Percentiles rank a stretch among this genome's conserved stretches.
Evolutionary conservation across 1,140 invertebrate genomes (phyloP).

Genomic region (Paracyclopina nana): DNA sequence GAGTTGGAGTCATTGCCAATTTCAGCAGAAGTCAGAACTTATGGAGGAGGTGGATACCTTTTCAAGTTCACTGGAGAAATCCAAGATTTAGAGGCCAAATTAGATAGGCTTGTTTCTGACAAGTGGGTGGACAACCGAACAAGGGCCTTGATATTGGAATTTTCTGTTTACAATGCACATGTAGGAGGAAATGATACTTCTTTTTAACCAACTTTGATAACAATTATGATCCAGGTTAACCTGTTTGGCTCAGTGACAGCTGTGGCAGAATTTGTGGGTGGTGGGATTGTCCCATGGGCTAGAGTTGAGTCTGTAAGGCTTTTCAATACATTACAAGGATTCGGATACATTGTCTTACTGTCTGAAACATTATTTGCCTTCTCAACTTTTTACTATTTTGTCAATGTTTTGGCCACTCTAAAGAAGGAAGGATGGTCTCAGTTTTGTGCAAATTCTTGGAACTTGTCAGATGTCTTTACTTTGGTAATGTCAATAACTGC

Average conservation of each 20-base stretch:
- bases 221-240: slow-evolving; percentile 17
- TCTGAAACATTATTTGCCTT: slow-evolving; percentile 19
- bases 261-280: slow-evolving; percentile 32
- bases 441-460: slow-evolving; percentile 20
- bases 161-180: slow-evolving; percentile 37
- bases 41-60: slow-evolving; percentile 36
- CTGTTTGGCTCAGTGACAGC: slow-evolving; percentile 30
- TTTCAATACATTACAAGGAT: slow-evolving; percentile 17
- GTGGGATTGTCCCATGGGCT: slow-evolving; percentile 30
- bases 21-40: slow-evolving; percentile 22
- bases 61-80: slow-evolving; percentile 28
- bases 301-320: slow-evolving; percentile 29
- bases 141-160: slow-evolving; percentile 35
- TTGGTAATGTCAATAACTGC: slow-evolving; percentile 18
- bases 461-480: slow-evolving; percentile 18
- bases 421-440: slow-evolving; percentile 17
- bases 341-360: slow-evolving; percentile 16
- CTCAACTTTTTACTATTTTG: slow-evolving; percentile 19
- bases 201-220: background rate
- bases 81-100: slow-evolving; percentile 23
- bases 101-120: slow-evolving; percentile 25
- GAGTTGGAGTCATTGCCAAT: slow-evolving; percentile 1
- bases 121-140: slow-evolving; percentile 36
- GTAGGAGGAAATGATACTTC: background rate
- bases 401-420: slow-evolving; percentile 16